phyloP scores from a whole-genome alignment of 2,113 vertebrate species.

The Columba janthina region DNA sequence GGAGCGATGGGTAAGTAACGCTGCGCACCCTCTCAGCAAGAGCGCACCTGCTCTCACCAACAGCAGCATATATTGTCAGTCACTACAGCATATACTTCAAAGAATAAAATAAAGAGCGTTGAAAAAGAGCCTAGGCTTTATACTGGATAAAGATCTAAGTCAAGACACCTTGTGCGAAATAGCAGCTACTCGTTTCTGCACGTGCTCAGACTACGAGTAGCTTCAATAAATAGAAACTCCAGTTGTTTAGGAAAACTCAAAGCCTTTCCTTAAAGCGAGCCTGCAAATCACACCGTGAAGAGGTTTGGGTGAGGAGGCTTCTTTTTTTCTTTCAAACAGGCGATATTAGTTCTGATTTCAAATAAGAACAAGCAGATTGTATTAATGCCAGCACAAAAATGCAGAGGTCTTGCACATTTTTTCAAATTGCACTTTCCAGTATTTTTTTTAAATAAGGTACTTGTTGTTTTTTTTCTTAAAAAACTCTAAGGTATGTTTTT shows the following conservation, averaged over 20 bases:
- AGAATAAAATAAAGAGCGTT: slow-evolving; percentile 58
- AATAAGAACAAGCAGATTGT: slow-evolving; percentile 1
- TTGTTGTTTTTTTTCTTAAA: slow-evolving; percentile 66
- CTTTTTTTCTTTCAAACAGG: not conserved
- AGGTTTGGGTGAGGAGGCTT: not conserved
- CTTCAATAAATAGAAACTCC: slow-evolving; percentile 59
- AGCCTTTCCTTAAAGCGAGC: slow-evolving; percentile 6
- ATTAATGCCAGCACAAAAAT: slow-evolving; percentile 68
- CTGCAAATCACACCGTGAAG: not conserved
- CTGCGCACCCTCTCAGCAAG: not conserved
- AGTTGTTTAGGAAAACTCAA: slow-evolving; percentile 52
- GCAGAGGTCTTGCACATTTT: slow-evolving; percentile 71
- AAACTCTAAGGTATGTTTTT: slow-evolving; percentile 62
- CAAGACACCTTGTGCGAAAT: slow-evolving; percentile 17
- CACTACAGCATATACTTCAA: slow-evolving; percentile 63
- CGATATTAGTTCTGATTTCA: slow-evolving; percentile 10
- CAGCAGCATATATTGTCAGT: slow-evolving; percentile 64
- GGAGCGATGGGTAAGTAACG: slow-evolving; percentile 33
- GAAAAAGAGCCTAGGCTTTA: slow-evolving; percentile 52
- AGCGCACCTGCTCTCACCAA: not conserved
- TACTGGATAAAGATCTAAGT: slow-evolving; percentile 62
- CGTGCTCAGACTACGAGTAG: not conserved
- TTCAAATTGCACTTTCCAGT: slow-evolving; percentile 83
- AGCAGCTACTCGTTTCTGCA: slow-evolving; percentile 31
- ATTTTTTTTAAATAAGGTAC: slow-evolving; percentile 80